Conservation (phyloP, 2,888 invertebrate genomes). For the Drosophila gaucha region DNA sequence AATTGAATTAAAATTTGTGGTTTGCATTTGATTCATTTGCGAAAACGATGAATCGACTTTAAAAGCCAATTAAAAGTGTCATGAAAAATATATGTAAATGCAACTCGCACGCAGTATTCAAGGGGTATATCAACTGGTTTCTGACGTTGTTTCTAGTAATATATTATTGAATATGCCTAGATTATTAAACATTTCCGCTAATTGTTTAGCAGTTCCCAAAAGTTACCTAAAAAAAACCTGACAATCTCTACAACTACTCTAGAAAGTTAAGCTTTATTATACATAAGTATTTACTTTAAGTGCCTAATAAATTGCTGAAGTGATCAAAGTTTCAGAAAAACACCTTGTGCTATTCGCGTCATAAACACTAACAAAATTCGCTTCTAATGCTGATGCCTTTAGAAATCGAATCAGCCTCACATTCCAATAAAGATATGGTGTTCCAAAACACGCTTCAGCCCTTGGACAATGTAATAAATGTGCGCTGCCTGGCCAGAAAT, state of each 20-base stretch:
- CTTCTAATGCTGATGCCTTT: slow-evolving; percentile 27
- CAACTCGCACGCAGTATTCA: neutral
- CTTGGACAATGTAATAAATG: slow-evolving; percentile 44
- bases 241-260: neutral
- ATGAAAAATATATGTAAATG: slow-evolving; percentile 7
- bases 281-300: too few species aligned
- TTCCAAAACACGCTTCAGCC: neutral
- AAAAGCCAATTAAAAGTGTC: slow-evolving; percentile 46
- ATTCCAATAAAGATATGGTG: slow-evolving; percentile 27
- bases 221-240: too few species aligned
- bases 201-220: slow-evolving; percentile 4
- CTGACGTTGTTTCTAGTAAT: neutral
- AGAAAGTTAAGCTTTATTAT: neutral
- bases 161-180: neutral
- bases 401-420: slow-evolving; percentile 15
- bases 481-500: too few species aligned
- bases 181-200: neutral
- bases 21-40: slow-evolving; percentile 52
- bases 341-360: too few species aligned
- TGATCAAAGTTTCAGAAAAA: neutral
- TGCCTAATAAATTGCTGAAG: neutral
- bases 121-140: neutral
- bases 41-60: slow-evolving; percentile 39
- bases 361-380: neutral
- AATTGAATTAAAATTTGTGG: slow-evolving; percentile 68